Percentiles rank a stretch among this genome's conserved stretches.
phyloP scores from a whole-genome alignment of 2,113 vertebrate genomes.

The Chloroceryle aenea region DNA sequence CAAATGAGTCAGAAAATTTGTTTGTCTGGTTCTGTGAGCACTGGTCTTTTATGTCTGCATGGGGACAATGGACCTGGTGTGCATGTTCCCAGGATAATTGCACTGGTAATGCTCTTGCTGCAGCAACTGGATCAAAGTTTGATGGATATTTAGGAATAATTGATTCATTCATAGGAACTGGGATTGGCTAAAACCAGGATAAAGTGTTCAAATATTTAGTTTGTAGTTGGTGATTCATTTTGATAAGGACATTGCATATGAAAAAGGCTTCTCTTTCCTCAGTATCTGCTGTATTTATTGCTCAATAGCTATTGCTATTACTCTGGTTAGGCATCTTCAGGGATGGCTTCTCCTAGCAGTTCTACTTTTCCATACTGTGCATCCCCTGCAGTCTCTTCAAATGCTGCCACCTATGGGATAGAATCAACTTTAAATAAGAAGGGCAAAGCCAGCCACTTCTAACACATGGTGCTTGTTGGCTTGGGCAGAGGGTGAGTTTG shows the following conservation, averaged over 20 bases:
- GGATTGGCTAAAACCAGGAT: not conserved
- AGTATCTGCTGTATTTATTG: not conserved
- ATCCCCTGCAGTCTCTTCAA: not conserved
- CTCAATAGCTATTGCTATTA: not conserved
- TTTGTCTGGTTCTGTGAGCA: slow-evolving; percentile 12
- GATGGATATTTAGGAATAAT: not conserved
- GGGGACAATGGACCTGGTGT: not conserved
- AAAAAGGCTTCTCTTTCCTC: not conserved
- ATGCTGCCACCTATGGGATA: not conserved
- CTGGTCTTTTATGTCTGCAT: not conserved
- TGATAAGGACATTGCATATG: not conserved
- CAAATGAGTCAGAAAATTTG: slow-evolving; percentile 55
- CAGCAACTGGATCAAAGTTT: not conserved
- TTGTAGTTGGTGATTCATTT: not conserved
- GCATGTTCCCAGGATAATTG: not conserved
- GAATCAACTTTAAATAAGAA: not conserved
- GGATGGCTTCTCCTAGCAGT: not conserved
- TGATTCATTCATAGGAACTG: not conserved
- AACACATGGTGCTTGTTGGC: not conserved
- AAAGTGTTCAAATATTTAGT: not conserved
- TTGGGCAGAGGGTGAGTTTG: not conserved
- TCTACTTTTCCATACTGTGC: not conserved
- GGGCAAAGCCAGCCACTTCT: not conserved
- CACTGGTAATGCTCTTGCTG: not conserved
- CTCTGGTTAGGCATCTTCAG: not conserved